Base-by-base conservation (phyloP, 1,140 invertebrate species). In the Drosophila hydei region DNA sequence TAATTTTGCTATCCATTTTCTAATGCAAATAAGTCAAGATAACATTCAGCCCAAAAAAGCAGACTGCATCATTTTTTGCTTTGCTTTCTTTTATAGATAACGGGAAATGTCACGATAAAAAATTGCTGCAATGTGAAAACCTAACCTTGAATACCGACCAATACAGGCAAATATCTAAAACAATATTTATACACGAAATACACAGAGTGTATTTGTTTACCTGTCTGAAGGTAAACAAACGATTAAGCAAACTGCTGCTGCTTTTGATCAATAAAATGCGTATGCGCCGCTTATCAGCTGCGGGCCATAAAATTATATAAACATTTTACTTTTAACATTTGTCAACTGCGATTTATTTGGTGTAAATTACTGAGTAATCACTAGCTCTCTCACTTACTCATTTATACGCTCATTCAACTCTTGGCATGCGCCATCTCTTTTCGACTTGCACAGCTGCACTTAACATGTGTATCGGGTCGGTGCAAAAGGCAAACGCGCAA, bases 401-500 rank as follows among this genome's bases (percentile, higher is more conserved):
- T 5, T 18, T 14, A 25, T 18, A 8, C 11, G 1, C 51, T 14
- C 38, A 18, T 14, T 50, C 25, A 16, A 8, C 33, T 8, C 51
- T 54, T 40, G 19, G 21, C 12, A 9, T 8, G 47, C 47, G 14
- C 47, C 23, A 27, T 50, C 25, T 14, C 48, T 30, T 51, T 51
- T 16, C 1, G 38, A 16, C 54, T 25, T 42, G 30, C 11, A 19
- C 43, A 23, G 38, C 38, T 59, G 25, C 63, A 81, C 79, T 84
- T 87, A 81, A 77, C 80, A 79, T 60, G 50, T 76, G 27, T 55
- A 54, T 62, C 72, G 63, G 64, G 59, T 75, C 72, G 74, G 80
- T 68, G 73, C 80, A 74, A 85, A 80, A 74, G 81, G 80, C 77
- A 87, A 85, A 88, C 64, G 81, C 71, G 81, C 81, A 85, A 85